phyloP scores from a whole-genome alignment of 2,113 vertebrate species.

The Theristicus caerulescens region DNA sequence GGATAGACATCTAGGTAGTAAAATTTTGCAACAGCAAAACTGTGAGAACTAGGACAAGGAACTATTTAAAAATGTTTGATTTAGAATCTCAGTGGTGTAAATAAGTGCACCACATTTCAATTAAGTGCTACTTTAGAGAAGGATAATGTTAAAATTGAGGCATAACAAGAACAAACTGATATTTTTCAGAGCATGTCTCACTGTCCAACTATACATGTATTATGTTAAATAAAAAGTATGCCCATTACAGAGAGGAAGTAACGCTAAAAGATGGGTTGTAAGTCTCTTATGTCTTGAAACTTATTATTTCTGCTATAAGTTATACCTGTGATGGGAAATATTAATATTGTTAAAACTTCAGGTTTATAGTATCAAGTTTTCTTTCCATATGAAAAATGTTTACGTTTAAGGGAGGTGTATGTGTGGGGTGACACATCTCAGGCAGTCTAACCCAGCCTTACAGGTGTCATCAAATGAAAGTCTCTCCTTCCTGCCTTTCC shows the following conservation, averaged over 20 bases:
- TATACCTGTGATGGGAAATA: background rate
- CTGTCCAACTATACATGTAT: background rate
- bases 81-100: background rate
- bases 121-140: background rate
- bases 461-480: background rate
- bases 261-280: background rate
- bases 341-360: background rate
- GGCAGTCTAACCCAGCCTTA: background rate
- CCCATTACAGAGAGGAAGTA: background rate
- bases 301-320: background rate
- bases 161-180: background rate
- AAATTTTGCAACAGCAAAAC: background rate
- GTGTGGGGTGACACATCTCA: background rate
- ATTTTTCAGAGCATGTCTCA: background rate
- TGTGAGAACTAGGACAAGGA: background rate
- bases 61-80: background rate
- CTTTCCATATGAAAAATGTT: background rate
- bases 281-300: background rate
- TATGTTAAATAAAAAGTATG: background rate
- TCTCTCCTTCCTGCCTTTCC: background rate
- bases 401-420: background rate
- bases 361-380: background rate
- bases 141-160: background rate
- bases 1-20: background rate
- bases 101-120: background rate